phyloP scores from a whole-genome alignment of 2,797 vertebrate genomes.

The Sebastes goodei region DNA sequence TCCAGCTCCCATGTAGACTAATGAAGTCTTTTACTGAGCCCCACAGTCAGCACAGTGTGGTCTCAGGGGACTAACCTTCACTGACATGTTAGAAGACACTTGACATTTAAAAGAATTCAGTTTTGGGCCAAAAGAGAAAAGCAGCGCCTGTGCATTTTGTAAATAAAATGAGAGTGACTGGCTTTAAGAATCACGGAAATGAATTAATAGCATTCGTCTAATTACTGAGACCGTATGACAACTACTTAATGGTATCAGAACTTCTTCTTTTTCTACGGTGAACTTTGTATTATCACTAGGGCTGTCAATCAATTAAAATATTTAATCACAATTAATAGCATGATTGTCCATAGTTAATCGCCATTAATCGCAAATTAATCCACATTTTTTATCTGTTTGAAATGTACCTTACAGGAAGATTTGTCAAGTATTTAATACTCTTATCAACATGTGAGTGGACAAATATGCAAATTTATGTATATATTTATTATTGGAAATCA shows the following conservation, averaged over 20 bases:
- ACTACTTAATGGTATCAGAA: background rate
- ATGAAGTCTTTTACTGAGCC: conserved; percentile 20
- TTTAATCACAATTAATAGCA: too few relatives aligned
- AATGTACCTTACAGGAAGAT: too few relatives aligned
- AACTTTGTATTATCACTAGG: background rate
- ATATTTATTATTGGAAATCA: too few relatives aligned
- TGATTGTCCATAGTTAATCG: too few relatives aligned
- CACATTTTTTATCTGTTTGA: too few relatives aligned
- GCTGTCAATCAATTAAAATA: too few relatives aligned
- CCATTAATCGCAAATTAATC: too few relatives aligned
- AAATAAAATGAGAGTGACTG: background rate
- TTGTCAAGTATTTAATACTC: too few relatives aligned
- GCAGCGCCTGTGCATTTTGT: background rate
- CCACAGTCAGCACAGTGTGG: conserved; percentile 44
- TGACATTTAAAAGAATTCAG: conserved; percentile 56
- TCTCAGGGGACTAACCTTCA: conserved; percentile 28
- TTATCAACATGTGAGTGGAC: too few relatives aligned
- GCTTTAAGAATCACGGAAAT: background rate
- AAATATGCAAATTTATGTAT: too few relatives aligned
- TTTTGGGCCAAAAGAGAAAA: conserved; percentile 20
- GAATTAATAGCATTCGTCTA: background rate
- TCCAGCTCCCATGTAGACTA: conserved; percentile 52
- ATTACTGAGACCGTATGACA: background rate
- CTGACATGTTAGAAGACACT: conserved; percentile 47
- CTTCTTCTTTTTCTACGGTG: background rate